These are phyloP conservation scores for Ectobius pallidus DNA, from an alignment of 2,888 invertebrate species.

Conservation along the genomic window DNA sequence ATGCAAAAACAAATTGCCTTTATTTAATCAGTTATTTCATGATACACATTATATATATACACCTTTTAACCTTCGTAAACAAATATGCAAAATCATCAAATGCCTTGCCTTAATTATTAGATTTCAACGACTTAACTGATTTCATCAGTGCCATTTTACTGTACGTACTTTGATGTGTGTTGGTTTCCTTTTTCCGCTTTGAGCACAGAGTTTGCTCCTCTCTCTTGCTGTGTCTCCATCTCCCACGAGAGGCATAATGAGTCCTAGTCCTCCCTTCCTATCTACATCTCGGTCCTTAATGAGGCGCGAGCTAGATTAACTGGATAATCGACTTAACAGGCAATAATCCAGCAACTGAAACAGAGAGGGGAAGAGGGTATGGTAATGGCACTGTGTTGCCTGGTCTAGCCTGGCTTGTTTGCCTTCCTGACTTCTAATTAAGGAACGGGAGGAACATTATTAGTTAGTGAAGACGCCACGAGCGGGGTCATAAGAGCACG, in stretches of 20 bases:
- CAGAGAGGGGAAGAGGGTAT: not conserved
- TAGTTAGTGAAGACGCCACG: conserved; percentile 25
- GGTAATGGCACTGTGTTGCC: conserved; percentile 23
- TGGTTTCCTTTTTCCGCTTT: too few species aligned
- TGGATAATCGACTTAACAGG: conserved; percentile 42
- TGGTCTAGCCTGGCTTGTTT: conserved; percentile 10
- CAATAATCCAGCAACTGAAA: conserved; percentile 36
- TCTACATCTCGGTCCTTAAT: conserved; percentile 30
- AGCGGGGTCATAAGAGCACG: not conserved
- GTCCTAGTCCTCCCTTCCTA: conserved; percentile 16
- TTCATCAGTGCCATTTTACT: too few species aligned
- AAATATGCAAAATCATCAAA: too few species aligned
- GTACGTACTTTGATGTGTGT: too few species aligned
- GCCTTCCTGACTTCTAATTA: conserved; percentile 34
- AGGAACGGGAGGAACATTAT: conserved; percentile 28
- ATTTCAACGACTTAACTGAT: too few species aligned
- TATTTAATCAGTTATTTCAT: too few species aligned
- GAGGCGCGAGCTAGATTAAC: conserved; percentile 40
- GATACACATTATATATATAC: too few species aligned
- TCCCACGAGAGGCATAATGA: conserved; percentile 15
- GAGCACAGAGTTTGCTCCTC: too few species aligned
- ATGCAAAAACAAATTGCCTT: too few species aligned
- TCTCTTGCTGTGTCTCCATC: not conserved
- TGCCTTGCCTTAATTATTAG: too few species aligned
- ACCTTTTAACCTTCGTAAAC: too few species aligned